A percentile compares a stretch with the other conserved stretches of the same genome.
phyloP scores from a whole-genome alignment of 2,888 invertebrate genomes.

The Chloromyia formosa region DNA sequence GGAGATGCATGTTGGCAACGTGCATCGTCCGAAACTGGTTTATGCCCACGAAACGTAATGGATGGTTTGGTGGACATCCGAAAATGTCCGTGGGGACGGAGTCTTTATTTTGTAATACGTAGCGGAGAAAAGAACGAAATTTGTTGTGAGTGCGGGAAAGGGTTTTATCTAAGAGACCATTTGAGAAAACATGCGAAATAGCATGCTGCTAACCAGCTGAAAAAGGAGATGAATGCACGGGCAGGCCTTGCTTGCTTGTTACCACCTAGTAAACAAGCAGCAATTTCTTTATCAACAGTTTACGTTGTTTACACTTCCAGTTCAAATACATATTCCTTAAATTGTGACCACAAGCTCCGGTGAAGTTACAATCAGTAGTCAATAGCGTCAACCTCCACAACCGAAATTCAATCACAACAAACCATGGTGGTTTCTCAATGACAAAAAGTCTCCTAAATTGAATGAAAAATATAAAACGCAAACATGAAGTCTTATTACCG shows the following conservation, averaged over 20 bases:
- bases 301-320: slow-evolving; percentile 66
- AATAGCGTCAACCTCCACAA: slow-evolving; percentile 45
- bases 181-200: slow-evolving; percentile 81
- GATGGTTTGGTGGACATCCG: too few species aligned
- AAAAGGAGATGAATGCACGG: slow-evolving; percentile 67
- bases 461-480: too few species aligned
- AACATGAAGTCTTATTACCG: too few species aligned
- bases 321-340: slow-evolving; percentile 74
- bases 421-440: slow-evolving; percentile 47
- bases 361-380: slow-evolving; percentile 50
- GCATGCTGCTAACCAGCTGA: slow-evolving; percentile 78
- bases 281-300: slow-evolving; percentile 50
- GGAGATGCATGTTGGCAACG: too few species aligned
- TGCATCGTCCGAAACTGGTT: too few species aligned
- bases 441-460: slow-evolving; percentile 45
- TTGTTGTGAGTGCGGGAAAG: slow-evolving; percentile 61
- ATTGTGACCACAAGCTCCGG: slow-evolving; percentile 54
- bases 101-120: slow-evolving; percentile 84
- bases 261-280: slow-evolving; percentile 47
- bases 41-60: too few species aligned
- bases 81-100: too few species aligned
- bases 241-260: slow-evolving; percentile 23
- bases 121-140: slow-evolving; percentile 82
- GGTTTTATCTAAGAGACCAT: slow-evolving; percentile 83
- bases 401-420: slow-evolving; percentile 36